A percentile compares a stretch with the other conserved stretches of the same genome.
These are phyloP conservation scores for Sialia sialis DNA, from an alignment of 2,113 vertebrate genomes.

Conservation along the genomic window DNA sequence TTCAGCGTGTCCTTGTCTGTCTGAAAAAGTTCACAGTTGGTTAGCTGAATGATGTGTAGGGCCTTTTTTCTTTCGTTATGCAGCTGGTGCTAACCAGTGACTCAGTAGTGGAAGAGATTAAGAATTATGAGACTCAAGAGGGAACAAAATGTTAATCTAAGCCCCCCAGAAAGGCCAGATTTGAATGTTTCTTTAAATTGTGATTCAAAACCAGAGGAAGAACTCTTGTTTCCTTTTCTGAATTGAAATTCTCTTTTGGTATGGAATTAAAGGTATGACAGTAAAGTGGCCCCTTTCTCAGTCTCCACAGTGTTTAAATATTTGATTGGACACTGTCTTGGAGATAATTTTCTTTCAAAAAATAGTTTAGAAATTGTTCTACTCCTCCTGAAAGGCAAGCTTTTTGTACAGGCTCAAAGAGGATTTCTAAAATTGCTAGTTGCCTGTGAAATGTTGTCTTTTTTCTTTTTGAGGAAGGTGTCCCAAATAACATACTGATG, in stretches of 20 bases:
- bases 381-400: neutral
- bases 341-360: neutral
- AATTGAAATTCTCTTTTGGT: neutral
- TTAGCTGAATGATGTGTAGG: neutral
- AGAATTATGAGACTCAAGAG: neutral
- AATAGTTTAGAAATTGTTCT: neutral
- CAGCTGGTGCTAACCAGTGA: neutral
- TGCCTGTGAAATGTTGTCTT: neutral
- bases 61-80: neutral
- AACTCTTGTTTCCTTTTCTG: neutral
- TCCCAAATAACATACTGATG: neutral
- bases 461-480: rapidly evolving
- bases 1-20: neutral
- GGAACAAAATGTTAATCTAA: neutral
- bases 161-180: rapidly evolving
- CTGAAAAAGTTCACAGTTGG: neutral
- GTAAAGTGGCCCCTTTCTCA: neutral
- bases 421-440: neutral
- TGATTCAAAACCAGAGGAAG: neutral
- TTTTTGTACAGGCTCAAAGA: neutral
- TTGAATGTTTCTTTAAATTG: neutral
- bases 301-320: neutral
- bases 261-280: neutral
- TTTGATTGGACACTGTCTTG: neutral
- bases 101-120: neutral